A percentile compares a stretch with the other conserved stretches of the same genome.
Evolutionary conservation across 2,888 invertebrate species (phyloP).

Genomic region (Lathronympha strigana): DNA sequence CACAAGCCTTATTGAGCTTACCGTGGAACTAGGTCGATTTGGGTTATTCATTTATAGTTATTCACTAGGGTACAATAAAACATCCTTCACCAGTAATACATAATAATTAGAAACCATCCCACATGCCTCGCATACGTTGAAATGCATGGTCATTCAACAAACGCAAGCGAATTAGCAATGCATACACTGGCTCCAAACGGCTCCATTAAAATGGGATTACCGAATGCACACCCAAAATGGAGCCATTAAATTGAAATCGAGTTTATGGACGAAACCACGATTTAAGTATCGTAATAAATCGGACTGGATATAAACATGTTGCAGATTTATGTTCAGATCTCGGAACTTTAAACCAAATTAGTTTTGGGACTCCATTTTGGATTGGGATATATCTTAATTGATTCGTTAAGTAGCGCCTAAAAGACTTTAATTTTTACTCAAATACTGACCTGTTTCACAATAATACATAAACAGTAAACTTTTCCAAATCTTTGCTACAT

Average conservation of each 20-base stretch:
- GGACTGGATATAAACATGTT: neutral
- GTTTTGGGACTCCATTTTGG: no score
- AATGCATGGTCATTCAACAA: neutral
- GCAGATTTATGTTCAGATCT: neutral
- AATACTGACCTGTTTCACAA: no score
- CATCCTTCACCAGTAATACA: no score
- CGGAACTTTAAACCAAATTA: neutral
- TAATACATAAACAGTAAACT: no score
- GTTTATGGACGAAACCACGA: neutral
- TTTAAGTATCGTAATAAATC: constrained; percentile 2
- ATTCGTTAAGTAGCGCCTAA: no score
- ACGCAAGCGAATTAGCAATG: neutral
- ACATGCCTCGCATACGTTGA: neutral
- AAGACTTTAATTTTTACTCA: no score
- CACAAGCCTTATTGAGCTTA: no score
- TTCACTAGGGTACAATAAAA: no score
- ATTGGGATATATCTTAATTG: no score
- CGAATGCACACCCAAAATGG: neutral
- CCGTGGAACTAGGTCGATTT: no score
- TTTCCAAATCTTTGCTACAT: no score
- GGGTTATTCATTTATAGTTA: no score
- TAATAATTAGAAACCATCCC: neutral
- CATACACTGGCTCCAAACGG: neutral
- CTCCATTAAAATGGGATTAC: constrained; percentile 4
- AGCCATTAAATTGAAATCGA: neutral